Evolutionary conservation across 2,888 invertebrate genomes (phyloP), one percentile per base, ranked within the genome.

Genomic region (Cantharis rustica): DNA sequence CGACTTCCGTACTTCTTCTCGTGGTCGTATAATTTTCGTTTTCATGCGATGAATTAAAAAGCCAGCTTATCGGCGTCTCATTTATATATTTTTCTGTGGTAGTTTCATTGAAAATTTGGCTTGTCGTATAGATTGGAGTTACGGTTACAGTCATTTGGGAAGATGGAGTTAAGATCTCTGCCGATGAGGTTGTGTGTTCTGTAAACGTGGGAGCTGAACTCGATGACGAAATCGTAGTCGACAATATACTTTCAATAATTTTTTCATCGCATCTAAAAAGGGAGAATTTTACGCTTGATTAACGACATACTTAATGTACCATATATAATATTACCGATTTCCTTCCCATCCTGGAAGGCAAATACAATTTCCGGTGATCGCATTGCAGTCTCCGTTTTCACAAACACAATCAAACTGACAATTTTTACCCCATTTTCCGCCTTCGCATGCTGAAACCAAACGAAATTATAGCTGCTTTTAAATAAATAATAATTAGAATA

Each of bases 351-450:
- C 94, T 63, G 90, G 89, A 69, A 91, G 90, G 87, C 94, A 94
- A 74, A 89, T 89, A 84, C 94, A 94, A 72, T 89, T 89, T 26
- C 94, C 94, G 10, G 90, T 91, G 75, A 89, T 84, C 2, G 92
- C 90, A 81, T 93, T 91, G 84, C 95, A 95, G 0, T 91, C 91
- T 69, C 91, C 90, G 70, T 90, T 90, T 76, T 87, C 86, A 84
- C 95, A 95, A 71, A 89, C 88, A 85, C 95, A 95, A 61, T 90
- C 87, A 81, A 92, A 89, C 71, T 90, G 89, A 85, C 97, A 97
- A 82, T 92, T 92, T 20, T 92, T 90, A 1, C 96, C 96, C 93
- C 95, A 97, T 80, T 90, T 91, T 81, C 92, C 92, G 70, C 89
- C 87, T 63, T 92, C 91, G 84, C 95, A 95, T 77, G 90, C 94